These are phyloP conservation scores for Argya squamiceps DNA, from an alignment of 2,797 vertebrate species.

Conservation along the genomic window DNA sequence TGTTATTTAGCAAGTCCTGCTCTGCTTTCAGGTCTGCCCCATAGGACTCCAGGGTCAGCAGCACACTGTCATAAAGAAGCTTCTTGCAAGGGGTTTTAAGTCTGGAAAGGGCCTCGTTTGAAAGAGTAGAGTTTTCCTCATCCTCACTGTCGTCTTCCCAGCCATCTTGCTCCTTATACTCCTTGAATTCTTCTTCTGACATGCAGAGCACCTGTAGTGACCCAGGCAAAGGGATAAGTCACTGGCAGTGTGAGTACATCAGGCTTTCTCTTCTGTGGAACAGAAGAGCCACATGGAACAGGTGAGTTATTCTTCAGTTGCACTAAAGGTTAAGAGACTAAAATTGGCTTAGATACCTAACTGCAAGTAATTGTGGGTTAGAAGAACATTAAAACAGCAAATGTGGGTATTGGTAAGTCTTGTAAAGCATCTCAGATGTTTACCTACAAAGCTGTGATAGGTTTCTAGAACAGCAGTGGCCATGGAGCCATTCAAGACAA, in stretches of 20 bases:
- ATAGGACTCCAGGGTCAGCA: slow-evolving; percentile 80
- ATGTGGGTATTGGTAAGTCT: neutral
- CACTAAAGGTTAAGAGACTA: neutral
- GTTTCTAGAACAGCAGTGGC: neutral
- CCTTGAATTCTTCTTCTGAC: slow-evolving; percentile 84
- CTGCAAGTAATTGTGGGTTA: neutral
- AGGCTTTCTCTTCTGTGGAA: neutral
- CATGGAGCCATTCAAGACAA: neutral
- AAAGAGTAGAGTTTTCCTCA: slow-evolving; percentile 74
- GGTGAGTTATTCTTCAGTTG: neutral
- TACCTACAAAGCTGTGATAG: neutral
- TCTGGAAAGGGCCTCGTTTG: slow-evolving; percentile 76
- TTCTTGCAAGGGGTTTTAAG: slow-evolving; percentile 80
- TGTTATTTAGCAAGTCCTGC: slow-evolving; percentile 72
- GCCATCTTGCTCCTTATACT: slow-evolving; percentile 84
- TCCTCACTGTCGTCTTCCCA: slow-evolving; percentile 81
- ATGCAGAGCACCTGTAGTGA: slow-evolving; percentile 87
- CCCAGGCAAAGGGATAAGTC: neutral
- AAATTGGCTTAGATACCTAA: neutral
- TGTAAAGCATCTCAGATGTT: neutral
- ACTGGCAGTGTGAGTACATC: neutral
- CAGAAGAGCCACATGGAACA: fast-evolving
- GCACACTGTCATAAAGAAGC: slow-evolving; percentile 78
- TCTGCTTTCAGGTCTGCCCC: slow-evolving; percentile 76
- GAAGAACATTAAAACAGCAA: neutral